Evolutionary conservation across 1,140 invertebrate species (phyloP), one percentile per base, ranked within the genome.

Genomic region (Coenobita brevimanus): DNA sequence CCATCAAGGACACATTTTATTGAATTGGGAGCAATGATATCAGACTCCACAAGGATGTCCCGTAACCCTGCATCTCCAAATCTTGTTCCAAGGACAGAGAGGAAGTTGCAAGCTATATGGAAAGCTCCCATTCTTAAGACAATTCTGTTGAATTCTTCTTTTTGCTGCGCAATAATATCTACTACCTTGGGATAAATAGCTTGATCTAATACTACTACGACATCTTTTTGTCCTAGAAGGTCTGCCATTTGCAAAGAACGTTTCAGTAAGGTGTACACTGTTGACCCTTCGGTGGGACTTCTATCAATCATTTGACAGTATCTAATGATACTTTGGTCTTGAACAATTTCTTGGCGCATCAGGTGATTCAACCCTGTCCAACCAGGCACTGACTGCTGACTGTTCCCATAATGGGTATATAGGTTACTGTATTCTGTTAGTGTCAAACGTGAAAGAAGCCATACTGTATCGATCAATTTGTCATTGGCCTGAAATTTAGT

Each of bases 161-260:
- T 30, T 75, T n/a, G 38, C 30, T 36, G 30, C 71, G 27, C 30
- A 3, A 75, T 36, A 41, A 75, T 33, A 8, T 75, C 71, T 75
- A 4, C 27, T 21, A 36, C 71, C 38, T 75, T 75, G 6, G 71
- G 27, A 75, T 75, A 75, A 4, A 75, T 36, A 36, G 71, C 71
- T n/a, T 33, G 71, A 33, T 69, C 64, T 36, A 75, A 33, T 3
- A 33, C 3, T 21, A 75, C 38, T 4, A 36, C 38, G 3, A 75
- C 38, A 33, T 75, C 71, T 13, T 75, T 36, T 41, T 41, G 27
- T 21, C 38, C 27, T 33, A 33, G 38, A 3, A 33, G 3, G 30
- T 3, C 4, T 6, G 27, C 6, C 27, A 75, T 75, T 8, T 75
- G n/a, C 21, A 41, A 21, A 3, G 8, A 33, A n/a, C 21, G 30